These are phyloP conservation scores for Bagarius yarrelli DNA, from an alignment of 2,113 vertebrate genomes.

Conservation along the genomic window DNA sequence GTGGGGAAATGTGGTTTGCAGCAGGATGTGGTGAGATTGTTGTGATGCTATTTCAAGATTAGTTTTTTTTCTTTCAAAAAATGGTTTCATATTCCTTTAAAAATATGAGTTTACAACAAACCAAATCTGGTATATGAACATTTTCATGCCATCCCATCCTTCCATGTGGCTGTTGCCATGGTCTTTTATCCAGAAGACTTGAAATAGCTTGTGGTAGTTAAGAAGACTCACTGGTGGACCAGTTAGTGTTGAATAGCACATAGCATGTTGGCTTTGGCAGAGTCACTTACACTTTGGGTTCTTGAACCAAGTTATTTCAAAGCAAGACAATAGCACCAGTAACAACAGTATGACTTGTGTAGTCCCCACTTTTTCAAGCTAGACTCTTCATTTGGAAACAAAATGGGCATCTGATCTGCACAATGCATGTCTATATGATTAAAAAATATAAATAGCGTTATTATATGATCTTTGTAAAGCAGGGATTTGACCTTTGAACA, in stretches of 20 bases:
- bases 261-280: slow-evolving; percentile 46
- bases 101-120: slow-evolving; percentile 27
- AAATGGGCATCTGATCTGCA: slow-evolving; percentile 29
- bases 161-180: not conserved
- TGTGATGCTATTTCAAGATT: slow-evolving; percentile 44
- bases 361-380: not conserved
- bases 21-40: slow-evolving; percentile 35
- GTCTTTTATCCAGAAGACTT: slow-evolving; percentile 37
- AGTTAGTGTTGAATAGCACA: slow-evolving; percentile 45
- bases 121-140: slow-evolving; percentile 15
- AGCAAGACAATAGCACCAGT: slow-evolving; percentile 48
- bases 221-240: slow-evolving; percentile 44
- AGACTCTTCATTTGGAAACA: slow-evolving; percentile 1
- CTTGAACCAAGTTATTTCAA: slow-evolving; percentile 31
- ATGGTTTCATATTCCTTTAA: slow-evolving; percentile 31
- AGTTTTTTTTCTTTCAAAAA: slow-evolving; percentile 31
- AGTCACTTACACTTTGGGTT: slow-evolving; percentile 37
- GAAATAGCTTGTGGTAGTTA: slow-evolving; percentile 42
- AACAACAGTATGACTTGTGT: slow-evolving; percentile 38
- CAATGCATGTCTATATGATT: slow-evolving; percentile 11
- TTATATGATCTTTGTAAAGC: not conserved
- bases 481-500: not conserved
- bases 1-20: slow-evolving; percentile 36
- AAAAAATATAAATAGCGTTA: not conserved
- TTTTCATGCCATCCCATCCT: slow-evolving; percentile 8